Evolutionary conservation across 2,113 vertebrate genomes (phyloP).

Genomic region (Sakesphorus luctuosus): DNA sequence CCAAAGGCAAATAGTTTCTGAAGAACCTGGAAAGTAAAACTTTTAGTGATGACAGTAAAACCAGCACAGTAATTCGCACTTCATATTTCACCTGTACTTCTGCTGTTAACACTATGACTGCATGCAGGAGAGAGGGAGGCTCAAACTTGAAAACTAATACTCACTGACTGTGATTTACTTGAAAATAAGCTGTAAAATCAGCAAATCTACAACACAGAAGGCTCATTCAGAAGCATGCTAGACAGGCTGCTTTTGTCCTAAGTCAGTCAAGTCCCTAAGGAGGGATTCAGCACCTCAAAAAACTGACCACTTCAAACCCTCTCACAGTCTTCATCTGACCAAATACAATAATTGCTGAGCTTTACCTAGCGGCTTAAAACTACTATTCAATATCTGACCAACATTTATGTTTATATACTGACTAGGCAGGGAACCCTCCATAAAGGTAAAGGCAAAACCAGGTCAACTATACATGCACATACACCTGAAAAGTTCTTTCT

Average conservation of each 20-base stretch:
- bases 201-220: neutral
- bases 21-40: neutral
- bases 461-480: neutral
- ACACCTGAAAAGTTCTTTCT: neutral
- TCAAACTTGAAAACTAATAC: neutral
- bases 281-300: neutral
- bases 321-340: neutral
- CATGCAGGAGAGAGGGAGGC: neutral
- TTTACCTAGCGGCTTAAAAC: neutral
- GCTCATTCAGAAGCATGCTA: neutral
- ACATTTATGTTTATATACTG: neutral
- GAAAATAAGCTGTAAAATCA: neutral
- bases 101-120: neutral
- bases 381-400: neutral
- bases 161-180: neutral
- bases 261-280: neutral
- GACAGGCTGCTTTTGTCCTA: neutral
- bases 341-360: neutral
- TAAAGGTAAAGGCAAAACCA: neutral
- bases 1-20: conserved; percentile 11
- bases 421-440: neutral
- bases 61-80: neutral
- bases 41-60: neutral
- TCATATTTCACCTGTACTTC: neutral
- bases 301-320: neutral